Evolutionary conservation across 2,113 vertebrate species (phyloP), one percentile per base, ranked within the genome.

Genomic region (Percopsis transmontana): DNA sequence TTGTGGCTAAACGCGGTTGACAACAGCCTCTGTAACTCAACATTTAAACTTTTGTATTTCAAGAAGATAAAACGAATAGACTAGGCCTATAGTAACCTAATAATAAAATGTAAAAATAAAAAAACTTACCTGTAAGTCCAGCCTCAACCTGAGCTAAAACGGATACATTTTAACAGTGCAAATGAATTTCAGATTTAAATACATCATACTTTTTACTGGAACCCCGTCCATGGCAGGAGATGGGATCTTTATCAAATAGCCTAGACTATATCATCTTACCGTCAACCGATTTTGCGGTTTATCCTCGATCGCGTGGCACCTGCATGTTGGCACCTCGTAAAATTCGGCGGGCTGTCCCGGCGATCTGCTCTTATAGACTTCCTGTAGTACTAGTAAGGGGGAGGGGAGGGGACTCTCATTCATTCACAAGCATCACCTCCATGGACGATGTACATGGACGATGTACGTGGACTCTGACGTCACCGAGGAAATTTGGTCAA

Each of bases 381-480:
- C 89, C 92, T 78, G 91, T 92, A 94, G 94, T 94, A 94, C 93
- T 94, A 93, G 92, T 87, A 89, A 90, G 86, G 87, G 81, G 76
- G 83, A 78, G 74, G 91, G 90, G 89, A 88, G 89, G 92, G 89
- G 90, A 92, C 86, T 89, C 93, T 95, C 94, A 95, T 96, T 95
- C 95, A 95, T 95, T 94, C 93, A 94, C 91, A 94, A 93, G 91
- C 92, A 91, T 94, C 94, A 94, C 93, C 93, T 92, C 90, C 93
- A 92, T 76, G 64, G 74, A 77, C 66, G 73, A 93, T 90, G 91
- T 93, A 95, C 94, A 94, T 91, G 90, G 72, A 87, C 90, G 73
- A 93, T 90, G 91, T 93, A 95, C 94, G 95, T 91, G 90, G 72
- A 87, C 90, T 89, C 85, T 86, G 75, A 94, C 94, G 94, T 95